These are phyloP conservation scores for Haliclystus octoradiatus DNA, from an alignment of 30 jellyfish, hydroid and myxozoan genomes.

Conservation along the genomic window DNA sequence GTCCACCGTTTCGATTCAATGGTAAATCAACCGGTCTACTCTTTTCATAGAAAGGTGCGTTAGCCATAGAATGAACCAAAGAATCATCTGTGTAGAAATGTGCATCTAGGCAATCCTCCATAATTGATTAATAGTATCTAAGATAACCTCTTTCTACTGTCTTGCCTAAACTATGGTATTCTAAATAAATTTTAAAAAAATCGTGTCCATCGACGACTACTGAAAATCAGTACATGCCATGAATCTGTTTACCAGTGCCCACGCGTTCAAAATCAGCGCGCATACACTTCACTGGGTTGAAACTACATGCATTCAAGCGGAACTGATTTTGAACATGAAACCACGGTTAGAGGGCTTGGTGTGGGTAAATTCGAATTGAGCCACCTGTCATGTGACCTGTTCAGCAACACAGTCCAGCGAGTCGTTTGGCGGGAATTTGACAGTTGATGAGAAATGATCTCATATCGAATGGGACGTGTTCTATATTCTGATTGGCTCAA, in stretches of 20 bases:
- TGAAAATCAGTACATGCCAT: too few species aligned
- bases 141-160: too few species aligned
- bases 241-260: not conserved
- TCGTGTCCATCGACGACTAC: too few species aligned
- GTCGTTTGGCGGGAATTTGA: not conserved
- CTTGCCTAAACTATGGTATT: too few species aligned
- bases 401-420: not conserved
- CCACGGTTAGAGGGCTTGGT: not conserved
- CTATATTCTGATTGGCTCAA: not conserved
- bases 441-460: not conserved
- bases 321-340: not conserved
- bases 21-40: not conserved
- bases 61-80: conserved; percentile 70
- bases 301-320: not conserved
- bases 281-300: not conserved
- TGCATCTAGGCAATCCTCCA: conserved; percentile 93
- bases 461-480: not conserved
- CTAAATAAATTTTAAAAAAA: too few species aligned
- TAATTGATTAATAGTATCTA: conserved; percentile 6
- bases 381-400: not conserved
- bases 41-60: conserved; percentile 73
- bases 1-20: not conserved
- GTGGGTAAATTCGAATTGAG: not conserved
- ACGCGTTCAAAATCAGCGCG: not conserved
- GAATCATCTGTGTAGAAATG: conserved; percentile 90